phyloP scores from a whole-genome alignment of 2,797 vertebrate species.

The Trematomus bernacchii region DNA sequence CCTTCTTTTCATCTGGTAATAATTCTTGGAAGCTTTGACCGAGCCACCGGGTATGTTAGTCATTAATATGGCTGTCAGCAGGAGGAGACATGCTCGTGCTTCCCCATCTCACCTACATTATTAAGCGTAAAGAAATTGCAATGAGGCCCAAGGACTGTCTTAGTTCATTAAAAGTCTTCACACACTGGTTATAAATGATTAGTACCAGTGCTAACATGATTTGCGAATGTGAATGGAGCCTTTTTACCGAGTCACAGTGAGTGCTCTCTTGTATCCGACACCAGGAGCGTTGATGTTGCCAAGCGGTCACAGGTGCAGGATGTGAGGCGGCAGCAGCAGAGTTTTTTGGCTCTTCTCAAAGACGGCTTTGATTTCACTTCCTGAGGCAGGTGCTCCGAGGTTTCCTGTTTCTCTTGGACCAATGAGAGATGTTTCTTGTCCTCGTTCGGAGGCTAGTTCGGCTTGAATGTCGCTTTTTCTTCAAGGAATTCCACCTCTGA shows the following conservation, averaged over 20 bases:
- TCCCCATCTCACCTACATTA: constrained; percentile 10
- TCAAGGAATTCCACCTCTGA: constrained; percentile 41
- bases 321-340: constrained; percentile 61
- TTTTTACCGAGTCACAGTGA: constrained; percentile 59
- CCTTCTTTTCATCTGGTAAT: constrained; percentile 50
- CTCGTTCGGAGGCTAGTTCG: constrained; percentile 44
- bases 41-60: constrained; percentile 19
- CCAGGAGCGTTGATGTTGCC: constrained; percentile 58
- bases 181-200: constrained; percentile 24
- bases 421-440: constrained; percentile 69
- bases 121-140: background rate
- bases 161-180: constrained; percentile 23
- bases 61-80: constrained; percentile 51
- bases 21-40: constrained; percentile 23
- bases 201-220: constrained; percentile 30
- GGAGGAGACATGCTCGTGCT: constrained; percentile 8
- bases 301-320: constrained; percentile 79
- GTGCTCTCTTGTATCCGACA: constrained; percentile 59
- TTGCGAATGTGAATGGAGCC: constrained; percentile 57
- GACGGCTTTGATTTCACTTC: constrained; percentile 79
- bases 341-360: constrained; percentile 72
- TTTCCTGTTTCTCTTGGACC: constrained; percentile 72
- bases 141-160: background rate
- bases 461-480: constrained; percentile 51
- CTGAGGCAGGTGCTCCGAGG: constrained; percentile 75